These are phyloP conservation scores for Ophion slaviceki DNA, from an alignment of 2,888 invertebrate genomes.

Conservation along the genomic window DNA sequence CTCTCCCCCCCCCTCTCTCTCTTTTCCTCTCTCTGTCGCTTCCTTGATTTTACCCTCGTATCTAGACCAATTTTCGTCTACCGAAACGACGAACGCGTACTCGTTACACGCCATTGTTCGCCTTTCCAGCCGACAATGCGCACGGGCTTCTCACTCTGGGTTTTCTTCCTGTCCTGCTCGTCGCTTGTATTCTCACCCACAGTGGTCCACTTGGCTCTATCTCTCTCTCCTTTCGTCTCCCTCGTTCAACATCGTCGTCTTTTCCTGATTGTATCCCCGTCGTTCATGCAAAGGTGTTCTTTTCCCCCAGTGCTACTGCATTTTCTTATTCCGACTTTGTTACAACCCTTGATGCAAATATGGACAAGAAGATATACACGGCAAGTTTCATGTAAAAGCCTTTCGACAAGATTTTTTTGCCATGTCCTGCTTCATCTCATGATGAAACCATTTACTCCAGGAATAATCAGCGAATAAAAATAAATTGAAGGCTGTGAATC, in stretches of 20 bases:
- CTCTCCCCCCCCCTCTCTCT: slow-evolving; percentile 18
- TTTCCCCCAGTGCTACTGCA: slow-evolving; percentile 1
- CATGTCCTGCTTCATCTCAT: not conserved
- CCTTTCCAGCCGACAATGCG: slow-evolving; percentile 50
- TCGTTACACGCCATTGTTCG: slow-evolving; percentile 80
- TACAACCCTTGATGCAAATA: slow-evolving; percentile 23
- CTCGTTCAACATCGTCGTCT: slow-evolving; percentile 14
- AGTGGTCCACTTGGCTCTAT: slow-evolving; percentile 41
- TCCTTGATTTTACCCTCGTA: slow-evolving; percentile 46
- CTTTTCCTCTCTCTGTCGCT: slow-evolving; percentile 36
- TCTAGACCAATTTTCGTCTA: slow-evolving; percentile 64
- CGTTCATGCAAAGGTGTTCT: slow-evolving; percentile 37
- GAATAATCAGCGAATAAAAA: too few species aligned
- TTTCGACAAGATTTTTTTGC: not conserved
- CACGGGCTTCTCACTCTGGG: not conserved
- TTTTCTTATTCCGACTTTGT: slow-evolving; percentile 27
- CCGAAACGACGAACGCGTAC: slow-evolving; percentile 69
- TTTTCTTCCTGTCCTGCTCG: slow-evolving; percentile 32
- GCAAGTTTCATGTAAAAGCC: not conserved
- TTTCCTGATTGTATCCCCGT: slow-evolving; percentile 39
- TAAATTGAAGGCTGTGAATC: too few species aligned
- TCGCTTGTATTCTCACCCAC: slow-evolving; percentile 65
- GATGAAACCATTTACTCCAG: too few species aligned
- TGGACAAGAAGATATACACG: not conserved
- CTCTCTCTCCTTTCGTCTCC: slow-evolving; percentile 27